A percentile compares a stretch with the other conserved stretches of the same genome.
Evolutionary conservation across 2,797 vertebrate genomes (phyloP).

Genomic region (Sylvilagus floridanus): DNA sequence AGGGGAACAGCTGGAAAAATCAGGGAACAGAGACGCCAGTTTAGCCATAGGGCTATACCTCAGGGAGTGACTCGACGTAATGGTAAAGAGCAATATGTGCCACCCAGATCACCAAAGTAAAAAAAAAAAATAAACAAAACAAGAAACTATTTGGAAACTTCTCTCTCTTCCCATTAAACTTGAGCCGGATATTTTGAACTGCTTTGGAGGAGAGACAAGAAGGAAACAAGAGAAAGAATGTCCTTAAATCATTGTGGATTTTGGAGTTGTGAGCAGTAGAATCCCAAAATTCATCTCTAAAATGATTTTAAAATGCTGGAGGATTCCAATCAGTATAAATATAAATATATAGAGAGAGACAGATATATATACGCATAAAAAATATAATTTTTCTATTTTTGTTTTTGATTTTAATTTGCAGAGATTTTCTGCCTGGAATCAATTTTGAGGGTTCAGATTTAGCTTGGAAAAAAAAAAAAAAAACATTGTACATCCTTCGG

Average conservation of each 20-base stretch:
- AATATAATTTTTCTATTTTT: conserved; percentile 90
- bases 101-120: too few species aligned
- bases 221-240: conserved; percentile 64
- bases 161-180: conserved; percentile 81
- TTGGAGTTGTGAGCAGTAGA: conserved; percentile 77
- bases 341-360: conserved; percentile 86
- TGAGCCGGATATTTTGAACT: conserved; percentile 76
- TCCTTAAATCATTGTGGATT: conserved; percentile 76
- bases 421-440: conserved; percentile 89
- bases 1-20: too few species aligned
- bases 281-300: conserved; percentile 89
- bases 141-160: conserved; percentile 79
- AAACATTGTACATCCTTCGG: conserved; percentile 84
- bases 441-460: conserved; percentile 88
- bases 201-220: conserved; percentile 80
- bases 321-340: conserved; percentile 90
- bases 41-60: too few species aligned
- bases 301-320: conserved; percentile 89
- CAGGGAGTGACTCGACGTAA: too few species aligned
- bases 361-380: conserved; percentile 84
- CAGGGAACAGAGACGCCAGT: too few species aligned
- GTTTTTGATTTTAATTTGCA: conserved; percentile 89
- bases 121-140: too few species aligned
- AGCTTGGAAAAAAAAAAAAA: conserved; percentile 71
- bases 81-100: too few species aligned